Conservation (phyloP, 2,797 vertebrate species). For the Cephalopachus bancanus region DNA sequence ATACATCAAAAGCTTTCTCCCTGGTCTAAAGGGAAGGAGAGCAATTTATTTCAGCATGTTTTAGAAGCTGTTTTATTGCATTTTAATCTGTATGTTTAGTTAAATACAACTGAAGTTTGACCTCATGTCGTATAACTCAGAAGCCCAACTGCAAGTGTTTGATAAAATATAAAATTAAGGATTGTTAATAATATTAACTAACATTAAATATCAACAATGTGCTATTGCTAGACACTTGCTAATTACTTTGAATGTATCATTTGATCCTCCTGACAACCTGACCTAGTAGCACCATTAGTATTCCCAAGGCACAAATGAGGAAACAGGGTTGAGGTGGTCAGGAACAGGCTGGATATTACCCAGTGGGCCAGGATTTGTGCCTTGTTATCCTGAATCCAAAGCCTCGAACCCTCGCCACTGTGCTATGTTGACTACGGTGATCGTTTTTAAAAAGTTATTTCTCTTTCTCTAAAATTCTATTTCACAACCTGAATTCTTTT, state of each 20-base stretch:
- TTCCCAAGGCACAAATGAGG: not conserved
- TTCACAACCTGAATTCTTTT: slow-evolving; percentile 64
- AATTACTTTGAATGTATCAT: not conserved
- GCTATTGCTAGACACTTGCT: not conserved
- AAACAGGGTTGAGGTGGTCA: not conserved
- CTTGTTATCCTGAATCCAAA: not conserved
- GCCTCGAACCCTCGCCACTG: not conserved
- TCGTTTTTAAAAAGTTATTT: slow-evolving; percentile 44
- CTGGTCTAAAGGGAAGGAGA: not conserved
- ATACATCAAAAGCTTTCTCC: not conserved
- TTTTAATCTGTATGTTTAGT: slow-evolving; percentile 21
- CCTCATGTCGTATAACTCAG: slow-evolving; percentile 6
- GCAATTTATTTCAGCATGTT: not conserved
- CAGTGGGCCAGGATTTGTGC: not conserved
- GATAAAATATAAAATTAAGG: not conserved
- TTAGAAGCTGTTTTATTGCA: not conserved
- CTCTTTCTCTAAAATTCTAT: slow-evolving; percentile 60
- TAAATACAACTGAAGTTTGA: slow-evolving; percentile 6
- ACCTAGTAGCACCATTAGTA: not conserved
- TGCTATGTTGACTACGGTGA: not conserved
- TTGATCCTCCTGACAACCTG: not conserved
- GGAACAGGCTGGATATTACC: not conserved
- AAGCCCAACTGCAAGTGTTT: slow-evolving; percentile 18
- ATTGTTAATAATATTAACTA: not conserved
- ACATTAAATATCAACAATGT: not conserved